These are phyloP conservation scores for Pomatorhinus ruficollis DNA, from an alignment of 2,113 vertebrate species.

Conservation along the genomic window DNA sequence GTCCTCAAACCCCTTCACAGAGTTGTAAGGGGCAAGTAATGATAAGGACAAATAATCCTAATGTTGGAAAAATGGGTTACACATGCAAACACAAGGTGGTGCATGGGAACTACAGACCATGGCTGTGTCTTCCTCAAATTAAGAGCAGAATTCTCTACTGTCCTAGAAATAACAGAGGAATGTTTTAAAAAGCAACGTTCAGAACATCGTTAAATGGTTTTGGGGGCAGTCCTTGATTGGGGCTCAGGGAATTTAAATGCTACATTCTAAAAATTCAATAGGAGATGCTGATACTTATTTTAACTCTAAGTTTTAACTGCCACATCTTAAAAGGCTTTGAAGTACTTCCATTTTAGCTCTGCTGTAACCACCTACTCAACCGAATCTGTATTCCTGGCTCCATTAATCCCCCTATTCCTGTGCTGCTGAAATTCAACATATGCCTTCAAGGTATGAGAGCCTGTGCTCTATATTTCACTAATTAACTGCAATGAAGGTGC, in stretches of 20 bases:
- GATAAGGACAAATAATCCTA: neutral
- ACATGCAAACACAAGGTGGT: neutral
- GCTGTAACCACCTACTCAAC: conserved; percentile 1
- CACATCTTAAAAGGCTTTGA: neutral
- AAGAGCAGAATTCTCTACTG: neutral
- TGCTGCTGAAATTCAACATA: neutral
- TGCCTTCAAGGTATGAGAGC: neutral
- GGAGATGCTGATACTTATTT: neutral
- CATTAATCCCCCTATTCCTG: neutral
- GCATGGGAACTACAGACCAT: neutral
- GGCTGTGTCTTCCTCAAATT: neutral
- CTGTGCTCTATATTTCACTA: neutral
- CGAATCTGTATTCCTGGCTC: neutral
- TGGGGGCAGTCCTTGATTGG: neutral
- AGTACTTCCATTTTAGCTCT: neutral
- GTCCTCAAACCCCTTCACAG: neutral
- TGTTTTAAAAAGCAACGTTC: neutral
- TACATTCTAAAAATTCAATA: neutral
- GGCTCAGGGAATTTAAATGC: neutral
- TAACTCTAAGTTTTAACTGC: neutral
- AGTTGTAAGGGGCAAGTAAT: neutral
- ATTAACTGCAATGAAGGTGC: neutral
- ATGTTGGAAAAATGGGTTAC: neutral
- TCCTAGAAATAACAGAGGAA: neutral
- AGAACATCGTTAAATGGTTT: neutral